Evolutionary conservation across 37 sponge, comb jelly and placozoan genomes (phyloP), one percentile per base, ranked within the genome.

Genomic region (Axinella damicornis): DNA sequence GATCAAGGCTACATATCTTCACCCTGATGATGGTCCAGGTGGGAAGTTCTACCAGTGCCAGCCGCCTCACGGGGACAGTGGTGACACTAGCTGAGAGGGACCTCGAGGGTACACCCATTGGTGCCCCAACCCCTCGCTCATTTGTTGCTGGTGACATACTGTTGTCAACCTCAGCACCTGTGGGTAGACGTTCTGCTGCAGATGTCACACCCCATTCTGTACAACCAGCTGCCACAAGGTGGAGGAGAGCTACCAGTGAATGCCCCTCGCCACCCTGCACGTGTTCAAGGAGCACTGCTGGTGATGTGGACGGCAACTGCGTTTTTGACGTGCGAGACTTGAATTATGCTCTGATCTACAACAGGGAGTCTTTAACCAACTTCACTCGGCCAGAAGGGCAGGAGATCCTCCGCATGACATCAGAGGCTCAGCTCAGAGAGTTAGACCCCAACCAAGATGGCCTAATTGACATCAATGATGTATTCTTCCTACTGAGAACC

Each of bases 261-360:
- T 84, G 85, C 41, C 41, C 60, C n/a, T 36, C 57, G 14, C 81
- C 76, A 0, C 80, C 80, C 27, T 88, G 88, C 65, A 38, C 72
- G 33, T 82, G 86, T 30, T 58, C 84, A 25, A 35, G 83, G 14
- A 12, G 1, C 14, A 33, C 74, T 27, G 74, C 24, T 40, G 95
- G 92, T 9, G 95, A 95, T 63, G 34, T 83, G 15, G 78, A 95
- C 75, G 92, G 92, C 11, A 74, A 88, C 68, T 92, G 95, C 77
- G 32, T 53, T 0, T 91, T 95, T 88, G 92, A 91, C 60, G n/a
- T 85, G 4, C 41, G 72, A 33, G 95, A 95, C 69, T 86, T 91
- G 16, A 68, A 77, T 28, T 92, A 63, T 30, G 24, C 78, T 1
- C 53, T 88, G 5, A 12, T 74, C 22, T 95, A 91, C 57, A 37